A percentile compares a stretch with the other conserved stretches of the same genome.
These are phyloP conservation scores for Globia sparganii DNA, from an alignment of 2,888 invertebrate genomes.

Conservation along the genomic window DNA sequence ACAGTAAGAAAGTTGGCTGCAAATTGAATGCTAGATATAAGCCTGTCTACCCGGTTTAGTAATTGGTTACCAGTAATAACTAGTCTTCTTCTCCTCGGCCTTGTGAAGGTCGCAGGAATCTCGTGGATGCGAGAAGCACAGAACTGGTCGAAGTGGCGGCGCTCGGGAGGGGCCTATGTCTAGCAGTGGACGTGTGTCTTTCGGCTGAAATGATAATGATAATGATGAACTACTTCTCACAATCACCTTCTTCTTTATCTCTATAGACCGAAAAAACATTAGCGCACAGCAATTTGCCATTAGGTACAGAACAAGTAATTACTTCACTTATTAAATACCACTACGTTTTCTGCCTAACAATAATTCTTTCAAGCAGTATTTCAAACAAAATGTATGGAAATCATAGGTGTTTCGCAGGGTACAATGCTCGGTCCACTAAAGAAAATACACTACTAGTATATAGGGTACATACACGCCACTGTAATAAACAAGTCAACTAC, in stretches of 20 bases:
- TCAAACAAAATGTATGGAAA: constrained; percentile 8
- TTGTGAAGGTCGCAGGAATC: background rate
- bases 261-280: background rate
- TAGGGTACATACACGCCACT: constrained; percentile 25
- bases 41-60: background rate
- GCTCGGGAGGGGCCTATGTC: too few species aligned
- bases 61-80: background rate
- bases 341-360: background rate
- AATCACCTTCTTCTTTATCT: background rate
- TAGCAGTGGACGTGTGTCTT: too few species aligned
- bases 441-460: constrained; percentile 28
- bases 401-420: constrained; percentile 29
- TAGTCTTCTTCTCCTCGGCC: background rate
- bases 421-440: constrained; percentile 23
- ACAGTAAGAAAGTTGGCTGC: background rate
- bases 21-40: background rate
- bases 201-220: background rate
- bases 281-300: background rate
- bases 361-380: background rate
- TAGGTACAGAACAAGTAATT: too few species aligned
- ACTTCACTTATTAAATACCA: background rate
- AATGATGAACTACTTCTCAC: background rate
- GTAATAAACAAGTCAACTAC: constrained; percentile 46
- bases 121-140: background rate
- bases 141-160: too few species aligned